A percentile compares a stretch with the other conserved stretches of the same genome.
Conservation (phyloP, 2,113 vertebrate genomes). For the Carlito syrichta region DNA sequence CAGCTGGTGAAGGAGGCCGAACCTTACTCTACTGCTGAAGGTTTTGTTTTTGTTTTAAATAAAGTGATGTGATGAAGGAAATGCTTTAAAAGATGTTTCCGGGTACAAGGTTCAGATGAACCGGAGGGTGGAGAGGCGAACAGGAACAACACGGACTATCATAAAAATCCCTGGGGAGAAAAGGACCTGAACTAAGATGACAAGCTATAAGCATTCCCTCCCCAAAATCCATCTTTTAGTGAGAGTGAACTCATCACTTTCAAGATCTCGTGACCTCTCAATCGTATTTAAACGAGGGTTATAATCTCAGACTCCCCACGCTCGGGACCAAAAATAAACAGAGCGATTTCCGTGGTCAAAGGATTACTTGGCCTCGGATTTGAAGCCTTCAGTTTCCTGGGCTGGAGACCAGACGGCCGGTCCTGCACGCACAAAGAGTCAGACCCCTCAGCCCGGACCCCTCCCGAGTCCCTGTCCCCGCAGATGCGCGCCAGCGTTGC, state of each 20-base stretch:
- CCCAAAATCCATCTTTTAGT: neutral
- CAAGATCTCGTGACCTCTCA: neutral
- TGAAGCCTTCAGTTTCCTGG: neutral
- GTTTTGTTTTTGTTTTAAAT: neutral
- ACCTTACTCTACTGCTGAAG: neutral
- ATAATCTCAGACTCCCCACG: neutral
- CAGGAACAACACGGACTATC: neutral
- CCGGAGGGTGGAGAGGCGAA: neutral
- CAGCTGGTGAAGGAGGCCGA: neutral
- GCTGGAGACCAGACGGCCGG: neutral
- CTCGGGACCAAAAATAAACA: neutral
- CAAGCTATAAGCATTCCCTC: neutral
- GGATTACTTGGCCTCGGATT: neutral
- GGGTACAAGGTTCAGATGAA: constrained; percentile 28
- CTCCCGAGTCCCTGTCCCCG: too few relatives aligned
- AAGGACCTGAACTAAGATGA: neutral
- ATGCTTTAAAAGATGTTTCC: neutral
- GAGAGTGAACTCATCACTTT: neutral
- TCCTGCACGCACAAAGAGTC: neutral
- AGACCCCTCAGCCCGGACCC: too few relatives aligned
- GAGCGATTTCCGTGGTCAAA: neutral
- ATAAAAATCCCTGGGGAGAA: neutral
- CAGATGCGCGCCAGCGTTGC: neutral
- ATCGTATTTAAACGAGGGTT: neutral
- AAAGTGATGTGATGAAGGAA: neutral